Percentiles rank a stretch among this genome's conserved stretches.
Conservation (phyloP, 2,888 invertebrate species). For the Strigamia crassipes region DNA sequence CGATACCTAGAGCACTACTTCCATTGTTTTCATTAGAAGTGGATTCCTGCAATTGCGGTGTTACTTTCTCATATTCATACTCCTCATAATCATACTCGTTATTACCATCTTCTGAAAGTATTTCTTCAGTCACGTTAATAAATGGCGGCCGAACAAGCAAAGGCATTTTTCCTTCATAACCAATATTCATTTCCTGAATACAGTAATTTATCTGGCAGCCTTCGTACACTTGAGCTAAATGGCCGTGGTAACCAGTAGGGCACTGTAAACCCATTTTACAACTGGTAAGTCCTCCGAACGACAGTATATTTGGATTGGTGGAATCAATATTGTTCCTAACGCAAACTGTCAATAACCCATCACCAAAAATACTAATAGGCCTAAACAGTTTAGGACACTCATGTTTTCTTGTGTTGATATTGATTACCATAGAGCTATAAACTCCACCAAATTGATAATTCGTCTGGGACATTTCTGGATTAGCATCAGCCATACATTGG, state of each 20-base stretch:
- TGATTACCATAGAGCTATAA: not conserved
- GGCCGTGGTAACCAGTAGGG: not conserved
- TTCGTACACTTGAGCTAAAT: not conserved
- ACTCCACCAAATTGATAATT: conserved; percentile 13
- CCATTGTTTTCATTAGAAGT: no score
- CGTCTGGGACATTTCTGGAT: not conserved
- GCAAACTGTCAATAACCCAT: not conserved
- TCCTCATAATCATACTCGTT: not conserved
- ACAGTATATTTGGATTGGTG: not conserved
- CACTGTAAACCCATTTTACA: not conserved
- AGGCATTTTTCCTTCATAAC: not conserved
- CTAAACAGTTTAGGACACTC: not conserved
- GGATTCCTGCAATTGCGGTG: not conserved
- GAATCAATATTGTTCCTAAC: not conserved
- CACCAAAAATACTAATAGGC: not conserved
- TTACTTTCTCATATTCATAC: not conserved
- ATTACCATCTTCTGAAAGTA: not conserved
- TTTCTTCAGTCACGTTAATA: not conserved
- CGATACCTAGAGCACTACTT: no score
- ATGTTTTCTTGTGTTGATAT: not conserved
- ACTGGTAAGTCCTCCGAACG: not conserved
- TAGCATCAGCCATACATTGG: not conserved
- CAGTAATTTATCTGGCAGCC: not conserved
- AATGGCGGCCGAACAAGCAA: not conserved
- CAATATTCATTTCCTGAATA: not conserved